Conservation (phyloP, 2,113 vertebrate genomes). For the Nibea albiflora region DNA sequence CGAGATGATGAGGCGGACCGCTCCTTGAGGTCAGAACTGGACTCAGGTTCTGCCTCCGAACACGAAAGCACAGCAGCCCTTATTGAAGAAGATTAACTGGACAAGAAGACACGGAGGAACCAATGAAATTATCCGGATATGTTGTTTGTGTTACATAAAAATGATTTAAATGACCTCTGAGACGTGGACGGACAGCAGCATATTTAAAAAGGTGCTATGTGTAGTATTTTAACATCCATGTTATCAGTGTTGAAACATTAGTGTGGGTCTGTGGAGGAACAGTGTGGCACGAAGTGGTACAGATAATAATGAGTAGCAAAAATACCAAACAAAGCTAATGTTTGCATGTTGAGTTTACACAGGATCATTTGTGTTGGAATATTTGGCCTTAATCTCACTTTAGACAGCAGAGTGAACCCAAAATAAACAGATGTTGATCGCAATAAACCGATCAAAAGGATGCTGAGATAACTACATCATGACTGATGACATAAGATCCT, state of each 20-base stretch:
- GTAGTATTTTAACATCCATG: slow-evolving; percentile 36
- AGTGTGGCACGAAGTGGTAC: background rate
- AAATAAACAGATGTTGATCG: too few relatives aligned
- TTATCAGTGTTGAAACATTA: background rate
- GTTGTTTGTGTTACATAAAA: slow-evolving; percentile 27
- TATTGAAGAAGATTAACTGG: background rate
- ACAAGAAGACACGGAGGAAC: background rate
- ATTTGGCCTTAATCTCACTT: too few relatives aligned
- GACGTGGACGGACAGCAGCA: background rate
- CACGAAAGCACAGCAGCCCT: slow-evolving; percentile 39
- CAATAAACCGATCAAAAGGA: too few relatives aligned
- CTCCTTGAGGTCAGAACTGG: background rate
- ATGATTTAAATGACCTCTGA: background rate
- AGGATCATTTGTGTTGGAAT: too few relatives aligned
- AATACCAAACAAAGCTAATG: background rate
- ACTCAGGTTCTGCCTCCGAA: background rate
- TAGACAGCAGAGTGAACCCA: too few relatives aligned
- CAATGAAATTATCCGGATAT: slow-evolving; percentile 1
- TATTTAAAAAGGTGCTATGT: slow-evolving; percentile 28
- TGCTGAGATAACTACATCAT: too few relatives aligned
- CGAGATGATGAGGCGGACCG: background rate
- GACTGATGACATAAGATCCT: too few relatives aligned
- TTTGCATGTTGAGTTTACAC: too few relatives aligned
- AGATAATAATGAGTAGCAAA: background rate
- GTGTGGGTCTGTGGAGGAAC: background rate